phyloP scores from a whole-genome alignment of 2,797 vertebrate genomes.

The Sternarchorhynchus goeldii region DNA sequence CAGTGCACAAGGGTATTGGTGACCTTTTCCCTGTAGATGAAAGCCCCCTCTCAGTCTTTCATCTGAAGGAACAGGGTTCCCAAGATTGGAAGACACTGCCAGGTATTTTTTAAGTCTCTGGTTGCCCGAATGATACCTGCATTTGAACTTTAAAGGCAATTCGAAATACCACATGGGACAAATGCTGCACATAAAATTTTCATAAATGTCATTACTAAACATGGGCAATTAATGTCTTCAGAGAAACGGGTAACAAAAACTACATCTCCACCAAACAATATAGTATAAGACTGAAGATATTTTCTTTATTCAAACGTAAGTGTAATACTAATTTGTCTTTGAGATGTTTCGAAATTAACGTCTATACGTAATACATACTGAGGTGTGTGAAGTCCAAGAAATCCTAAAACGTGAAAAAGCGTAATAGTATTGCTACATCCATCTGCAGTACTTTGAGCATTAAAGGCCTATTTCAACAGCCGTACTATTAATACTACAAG shows the following conservation, averaged over 20 bases:
- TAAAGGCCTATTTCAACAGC: too few species aligned
- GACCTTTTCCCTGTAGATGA: conserved; percentile 75
- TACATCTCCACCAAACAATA: too few species aligned
- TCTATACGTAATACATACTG: too few species aligned
- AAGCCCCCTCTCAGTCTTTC: conserved; percentile 66
- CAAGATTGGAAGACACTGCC: conserved; percentile 60
- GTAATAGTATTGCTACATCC: too few species aligned
- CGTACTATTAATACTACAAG: too few species aligned
- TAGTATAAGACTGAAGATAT: too few species aligned
- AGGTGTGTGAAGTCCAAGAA: too few species aligned
- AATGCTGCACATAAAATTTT: conserved; percentile 71
- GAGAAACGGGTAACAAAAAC: background rate
- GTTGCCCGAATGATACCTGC: conserved; percentile 58
- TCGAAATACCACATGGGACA: conserved; percentile 71
- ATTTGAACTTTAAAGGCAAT: conserved; percentile 68
- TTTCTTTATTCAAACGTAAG: too few species aligned
- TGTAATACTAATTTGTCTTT: too few species aligned
- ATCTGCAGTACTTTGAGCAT: too few species aligned
- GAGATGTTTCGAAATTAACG: too few species aligned
- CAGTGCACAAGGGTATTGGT: conserved; percentile 62
- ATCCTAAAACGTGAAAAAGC: too few species aligned
- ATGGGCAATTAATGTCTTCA: conserved; percentile 55
- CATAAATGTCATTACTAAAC: conserved; percentile 72
- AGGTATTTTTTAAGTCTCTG: conserved; percentile 55
- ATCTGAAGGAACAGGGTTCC: conserved; percentile 66